These are phyloP conservation scores for Phytoseiulus persimilis DNA, from an alignment of 2,888 invertebrate species.

Conservation along the genomic window DNA sequence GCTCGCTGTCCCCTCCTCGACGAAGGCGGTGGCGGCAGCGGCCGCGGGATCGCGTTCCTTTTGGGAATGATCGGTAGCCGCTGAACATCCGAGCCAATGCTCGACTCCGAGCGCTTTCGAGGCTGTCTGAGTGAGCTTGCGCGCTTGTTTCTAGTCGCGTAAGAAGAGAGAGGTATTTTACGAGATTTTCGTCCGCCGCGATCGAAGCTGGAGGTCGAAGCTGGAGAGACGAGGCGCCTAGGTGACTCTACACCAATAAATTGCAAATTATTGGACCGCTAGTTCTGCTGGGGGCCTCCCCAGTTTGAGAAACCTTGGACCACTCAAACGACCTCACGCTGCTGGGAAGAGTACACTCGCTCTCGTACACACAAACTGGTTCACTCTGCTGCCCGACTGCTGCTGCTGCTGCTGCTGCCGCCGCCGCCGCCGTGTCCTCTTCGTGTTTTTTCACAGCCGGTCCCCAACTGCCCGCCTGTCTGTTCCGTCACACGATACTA, in stretches of 20 bases:
- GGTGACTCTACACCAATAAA: slow-evolving; percentile 5
- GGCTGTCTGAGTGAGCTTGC: background rate
- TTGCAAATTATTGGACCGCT: background rate
- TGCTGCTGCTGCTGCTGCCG: background rate
- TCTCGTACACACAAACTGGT: background rate
- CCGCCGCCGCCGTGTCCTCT: background rate
- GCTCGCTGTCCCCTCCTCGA: too few relatives aligned
- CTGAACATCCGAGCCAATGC: background rate
- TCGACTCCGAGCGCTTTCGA: background rate
- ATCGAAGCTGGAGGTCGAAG: background rate
- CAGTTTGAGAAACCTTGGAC: slow-evolving; percentile 5
- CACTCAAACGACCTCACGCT: slow-evolving; percentile 5
- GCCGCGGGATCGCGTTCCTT: too few relatives aligned
- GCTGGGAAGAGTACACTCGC: background rate
- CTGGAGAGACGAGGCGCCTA: background rate
- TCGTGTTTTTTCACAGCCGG: background rate
- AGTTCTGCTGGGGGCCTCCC: background rate
- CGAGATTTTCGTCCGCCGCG: background rate
- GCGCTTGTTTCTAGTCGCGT: background rate
- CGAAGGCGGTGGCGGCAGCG: too few relatives aligned
- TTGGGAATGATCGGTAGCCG: too few relatives aligned
- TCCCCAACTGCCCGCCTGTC: background rate
- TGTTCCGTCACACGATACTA: background rate
- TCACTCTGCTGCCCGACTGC: background rate
- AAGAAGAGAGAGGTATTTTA: background rate